Conservation (phyloP, 2,113 vertebrate genomes). For the Micromys minutus region DNA sequence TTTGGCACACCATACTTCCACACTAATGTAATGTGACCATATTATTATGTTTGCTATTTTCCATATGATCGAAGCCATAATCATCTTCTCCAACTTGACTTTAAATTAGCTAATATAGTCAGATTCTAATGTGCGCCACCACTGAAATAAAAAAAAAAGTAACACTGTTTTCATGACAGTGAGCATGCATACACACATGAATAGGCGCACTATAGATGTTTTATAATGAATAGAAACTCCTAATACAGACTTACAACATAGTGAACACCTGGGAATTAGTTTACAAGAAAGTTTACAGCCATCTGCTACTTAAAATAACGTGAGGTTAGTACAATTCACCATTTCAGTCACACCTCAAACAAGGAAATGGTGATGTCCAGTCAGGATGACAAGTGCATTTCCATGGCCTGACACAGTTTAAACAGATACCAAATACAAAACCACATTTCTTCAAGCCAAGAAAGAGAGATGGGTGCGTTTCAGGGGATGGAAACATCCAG, state of each 20-base stretch:
- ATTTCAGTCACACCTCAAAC: not conserved
- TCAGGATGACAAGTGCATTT: not conserved
- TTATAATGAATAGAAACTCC: not conserved
- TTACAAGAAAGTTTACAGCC: not conserved
- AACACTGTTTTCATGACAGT: not conserved
- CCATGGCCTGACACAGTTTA: not conserved
- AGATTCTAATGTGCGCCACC: constrained; percentile 56
- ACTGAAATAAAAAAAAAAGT: constrained; percentile 14
- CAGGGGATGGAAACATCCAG: not conserved
- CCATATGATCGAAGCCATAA: constrained; percentile 74
- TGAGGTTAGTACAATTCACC: not conserved
- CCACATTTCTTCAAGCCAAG: constrained; percentile 16
- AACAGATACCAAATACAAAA: not conserved
- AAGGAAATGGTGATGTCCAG: not conserved
- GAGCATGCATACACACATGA: fast-evolving
- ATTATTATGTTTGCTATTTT: constrained; percentile 80
- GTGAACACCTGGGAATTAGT: not conserved
- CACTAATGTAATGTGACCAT: constrained; percentile 81
- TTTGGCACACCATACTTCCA: constrained; percentile 74
- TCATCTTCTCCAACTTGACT: constrained; percentile 78
- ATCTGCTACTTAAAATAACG: not conserved
- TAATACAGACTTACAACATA: not conserved
- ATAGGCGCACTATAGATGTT: not conserved
- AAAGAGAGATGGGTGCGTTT: not conserved
- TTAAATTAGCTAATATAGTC: constrained; percentile 71